Evolutionary conservation across 2,797 vertebrate genomes (phyloP).

Genomic region (Chelon auratus): DNA sequence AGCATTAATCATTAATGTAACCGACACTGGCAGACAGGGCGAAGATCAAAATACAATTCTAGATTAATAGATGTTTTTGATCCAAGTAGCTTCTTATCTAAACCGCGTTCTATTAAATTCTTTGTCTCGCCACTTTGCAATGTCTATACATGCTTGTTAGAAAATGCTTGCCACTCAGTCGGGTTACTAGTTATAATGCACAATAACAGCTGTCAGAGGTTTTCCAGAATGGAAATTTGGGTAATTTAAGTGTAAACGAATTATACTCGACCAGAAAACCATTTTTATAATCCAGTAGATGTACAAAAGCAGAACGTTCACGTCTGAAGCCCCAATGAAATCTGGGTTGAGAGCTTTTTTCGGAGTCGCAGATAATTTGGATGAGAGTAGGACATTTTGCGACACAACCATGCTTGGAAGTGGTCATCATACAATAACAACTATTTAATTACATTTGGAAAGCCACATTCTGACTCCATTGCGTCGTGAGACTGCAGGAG

Average conservation of each 20-base stretch:
- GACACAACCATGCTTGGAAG: slow-evolving; percentile 3
- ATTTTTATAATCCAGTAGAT: slow-evolving; percentile 2
- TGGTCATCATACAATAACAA: not conserved
- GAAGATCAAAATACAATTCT: not conserved
- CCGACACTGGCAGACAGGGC: not conserved
- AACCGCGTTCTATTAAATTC: not conserved
- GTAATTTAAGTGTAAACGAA: not conserved
- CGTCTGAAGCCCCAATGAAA: not conserved
- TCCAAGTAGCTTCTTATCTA: slow-evolving; percentile 10
- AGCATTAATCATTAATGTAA: slow-evolving; percentile 6
- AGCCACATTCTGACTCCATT: too few species aligned
- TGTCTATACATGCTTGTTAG: slow-evolving; percentile 12
- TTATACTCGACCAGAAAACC: slow-evolving; percentile 7
- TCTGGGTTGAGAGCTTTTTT: slow-evolving; percentile 3
- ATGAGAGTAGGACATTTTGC: slow-evolving; percentile 18
- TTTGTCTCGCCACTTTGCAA: not conserved
- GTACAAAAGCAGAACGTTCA: not conserved
- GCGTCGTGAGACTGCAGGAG: too few species aligned
- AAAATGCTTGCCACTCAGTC: slow-evolving; percentile 3
- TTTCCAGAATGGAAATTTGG: not conserved
- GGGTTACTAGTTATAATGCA: slow-evolving; percentile 1
- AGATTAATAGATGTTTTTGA: not conserved
- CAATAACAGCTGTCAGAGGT: slow-evolving; percentile 13
- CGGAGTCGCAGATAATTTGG: slow-evolving; percentile 27
- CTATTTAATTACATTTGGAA: too few species aligned